A percentile compares a stretch with the other conserved stretches of the same genome.
Evolutionary conservation across 2,888 invertebrate genomes (phyloP).

Genomic region (Agriopis aurantiaria): DNA sequence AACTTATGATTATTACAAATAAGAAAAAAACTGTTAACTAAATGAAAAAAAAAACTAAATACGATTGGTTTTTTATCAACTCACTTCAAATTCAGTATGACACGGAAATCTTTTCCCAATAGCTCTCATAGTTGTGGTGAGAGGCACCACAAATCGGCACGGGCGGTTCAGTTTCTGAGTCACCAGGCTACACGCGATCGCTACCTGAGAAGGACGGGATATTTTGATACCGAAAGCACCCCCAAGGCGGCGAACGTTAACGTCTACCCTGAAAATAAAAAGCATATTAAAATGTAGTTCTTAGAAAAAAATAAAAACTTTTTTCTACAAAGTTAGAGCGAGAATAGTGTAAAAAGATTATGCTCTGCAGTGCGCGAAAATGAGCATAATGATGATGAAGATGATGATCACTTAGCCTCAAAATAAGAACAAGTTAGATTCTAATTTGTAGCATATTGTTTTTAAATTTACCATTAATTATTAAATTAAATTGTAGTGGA

Average conservation of each 20-base stretch:
- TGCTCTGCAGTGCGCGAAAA: too few species aligned
- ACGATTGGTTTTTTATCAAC: conserved; percentile 40
- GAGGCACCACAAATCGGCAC: conserved; percentile 88
- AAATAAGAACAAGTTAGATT: too few species aligned
- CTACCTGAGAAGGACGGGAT: conserved; percentile 83
- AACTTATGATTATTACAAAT: too few species aligned
- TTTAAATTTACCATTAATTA: too few species aligned
- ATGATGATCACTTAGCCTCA: too few species aligned
- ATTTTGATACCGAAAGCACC: conserved; percentile 91
- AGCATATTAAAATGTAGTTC: not conserved
- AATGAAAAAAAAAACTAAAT: too few species aligned
- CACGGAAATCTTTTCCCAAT: conserved; percentile 85
- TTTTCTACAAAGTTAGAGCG: too few species aligned
- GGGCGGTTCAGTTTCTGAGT: conserved; percentile 87
- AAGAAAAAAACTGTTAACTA: too few species aligned
- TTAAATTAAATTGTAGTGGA: too few species aligned
- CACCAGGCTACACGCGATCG: conserved; percentile 79
- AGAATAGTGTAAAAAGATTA: not conserved
- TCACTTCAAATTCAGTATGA: conserved; percentile 83
- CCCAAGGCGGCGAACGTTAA: conserved; percentile 76
- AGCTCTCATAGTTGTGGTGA: conserved; percentile 88
- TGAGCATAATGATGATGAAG: too few species aligned
- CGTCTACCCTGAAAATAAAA: conserved; percentile 85
- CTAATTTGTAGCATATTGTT: too few species aligned
- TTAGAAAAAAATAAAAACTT: not conserved